Evolutionary conservation across 2,113 vertebrate genomes (phyloP).

Genomic region (Porphyrio hochstetteri): DNA sequence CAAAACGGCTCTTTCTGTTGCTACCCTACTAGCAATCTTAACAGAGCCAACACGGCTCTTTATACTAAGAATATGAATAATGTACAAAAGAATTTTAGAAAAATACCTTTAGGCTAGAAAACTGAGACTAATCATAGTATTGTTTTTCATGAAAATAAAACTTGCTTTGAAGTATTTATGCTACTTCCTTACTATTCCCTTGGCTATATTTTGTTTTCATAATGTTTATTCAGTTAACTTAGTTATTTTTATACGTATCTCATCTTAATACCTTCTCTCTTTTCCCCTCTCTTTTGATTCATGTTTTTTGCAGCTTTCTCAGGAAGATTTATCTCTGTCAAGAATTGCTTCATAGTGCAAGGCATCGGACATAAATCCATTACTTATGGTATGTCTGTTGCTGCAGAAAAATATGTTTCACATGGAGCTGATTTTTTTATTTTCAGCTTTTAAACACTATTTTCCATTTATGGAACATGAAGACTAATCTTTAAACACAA

Average conservation of each 20-base stretch:
- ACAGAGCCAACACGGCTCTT: constrained; percentile 26
- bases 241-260: constrained; percentile 57
- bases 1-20: constrained; percentile 31
- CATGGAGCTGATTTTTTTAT: neutral
- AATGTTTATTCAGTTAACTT: constrained; percentile 71
- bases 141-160: constrained; percentile 68
- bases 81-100: constrained; percentile 65
- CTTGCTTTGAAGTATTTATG: constrained; percentile 73
- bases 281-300: neutral
- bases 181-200: constrained; percentile 70
- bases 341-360: constrained; percentile 25
- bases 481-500: neutral
- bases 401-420: constrained; percentile 16
- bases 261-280: constrained; percentile 34
- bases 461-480: neutral
- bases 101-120: constrained; percentile 71
- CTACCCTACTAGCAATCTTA: constrained; percentile 29
- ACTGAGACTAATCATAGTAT: constrained; percentile 61
- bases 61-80: constrained; percentile 69
- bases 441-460: neutral
- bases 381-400: neutral
- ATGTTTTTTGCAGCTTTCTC: constrained; percentile 7
- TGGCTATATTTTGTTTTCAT: constrained; percentile 72
- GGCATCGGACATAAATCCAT: neutral
- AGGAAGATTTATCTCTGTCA: constrained; percentile 62